These are phyloP conservation scores for Podarcis muralis DNA, from an alignment of 2,113 vertebrate species.

Conservation along the genomic window DNA sequence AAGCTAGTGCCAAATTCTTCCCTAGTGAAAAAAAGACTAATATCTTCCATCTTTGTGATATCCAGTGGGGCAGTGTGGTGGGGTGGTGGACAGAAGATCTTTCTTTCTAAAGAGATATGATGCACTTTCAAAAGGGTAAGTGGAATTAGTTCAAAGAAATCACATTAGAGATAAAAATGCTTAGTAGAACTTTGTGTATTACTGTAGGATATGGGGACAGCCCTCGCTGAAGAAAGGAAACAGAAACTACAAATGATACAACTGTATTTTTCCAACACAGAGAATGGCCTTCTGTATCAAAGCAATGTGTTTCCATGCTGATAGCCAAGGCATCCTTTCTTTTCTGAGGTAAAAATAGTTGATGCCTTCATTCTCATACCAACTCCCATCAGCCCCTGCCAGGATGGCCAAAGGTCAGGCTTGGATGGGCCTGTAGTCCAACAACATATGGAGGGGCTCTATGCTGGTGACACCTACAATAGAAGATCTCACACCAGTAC, in stretches of 20 bases:
- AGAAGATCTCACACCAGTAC: neutral
- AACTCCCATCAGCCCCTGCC: neutral
- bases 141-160: slow-evolving; percentile 20
- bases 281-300: slow-evolving; percentile 42
- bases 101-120: neutral
- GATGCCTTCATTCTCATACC: neutral
- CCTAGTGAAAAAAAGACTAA: neutral
- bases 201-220: neutral
- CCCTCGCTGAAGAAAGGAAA: slow-evolving; percentile 33
- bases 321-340: neutral
- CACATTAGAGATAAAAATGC: slow-evolving; percentile 11
- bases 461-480: too few relatives aligned
- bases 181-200: slow-evolving; percentile 30
- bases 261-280: slow-evolving; percentile 32
- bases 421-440: too few relatives aligned
- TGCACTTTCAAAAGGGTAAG: neutral
- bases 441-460: too few relatives aligned
- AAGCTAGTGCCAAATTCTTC: slow-evolving; percentile 12
- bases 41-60: neutral
- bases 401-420: too few relatives aligned
- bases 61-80: neutral
- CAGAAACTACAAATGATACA: slow-evolving; percentile 32
- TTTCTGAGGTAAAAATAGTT: neutral
- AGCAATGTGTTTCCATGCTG: neutral
- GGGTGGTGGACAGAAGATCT: neutral